A percentile compares a stretch with the other conserved stretches of the same genome.
Conservation (phyloP, 2,797 vertebrate genomes). For the Enteromius treurensis region DNA sequence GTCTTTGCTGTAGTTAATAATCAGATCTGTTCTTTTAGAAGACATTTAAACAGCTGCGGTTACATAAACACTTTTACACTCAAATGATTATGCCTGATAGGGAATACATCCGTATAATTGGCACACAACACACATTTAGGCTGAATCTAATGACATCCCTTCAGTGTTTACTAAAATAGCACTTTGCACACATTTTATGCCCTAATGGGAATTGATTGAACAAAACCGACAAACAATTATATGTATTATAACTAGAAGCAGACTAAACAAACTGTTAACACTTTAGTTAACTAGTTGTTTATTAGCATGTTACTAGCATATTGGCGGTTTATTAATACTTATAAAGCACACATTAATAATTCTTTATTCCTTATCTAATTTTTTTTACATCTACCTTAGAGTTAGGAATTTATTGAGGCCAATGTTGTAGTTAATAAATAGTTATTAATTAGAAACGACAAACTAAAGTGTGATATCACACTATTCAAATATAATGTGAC, state of each 20-base stretch:
- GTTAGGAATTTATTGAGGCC: background rate
- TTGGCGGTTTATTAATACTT: background rate
- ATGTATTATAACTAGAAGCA: background rate
- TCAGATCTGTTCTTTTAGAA: constrained; percentile 4
- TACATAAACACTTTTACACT: background rate
- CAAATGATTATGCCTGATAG: background rate
- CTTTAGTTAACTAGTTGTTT: background rate
- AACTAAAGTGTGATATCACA: background rate
- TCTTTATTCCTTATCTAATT: background rate
- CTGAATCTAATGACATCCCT: background rate
- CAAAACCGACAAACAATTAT: background rate
- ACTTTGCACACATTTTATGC: background rate
- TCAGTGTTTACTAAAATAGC: background rate
- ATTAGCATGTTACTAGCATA: background rate
- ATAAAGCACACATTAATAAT: background rate
- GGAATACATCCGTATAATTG: background rate
- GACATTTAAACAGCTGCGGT: background rate
- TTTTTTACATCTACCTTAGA: background rate
- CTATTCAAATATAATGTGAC: background rate
- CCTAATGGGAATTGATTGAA: background rate
- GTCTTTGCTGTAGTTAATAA: constrained; percentile 7
- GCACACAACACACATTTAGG: background rate
- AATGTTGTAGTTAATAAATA: background rate
- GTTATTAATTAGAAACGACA: background rate
- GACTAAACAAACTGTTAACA: background rate